Evolutionary conservation across 2,113 vertebrate genomes (phyloP), one percentile per base, ranked within the genome.

Genomic region (Hydrochoerus hydrochaeris): DNA sequence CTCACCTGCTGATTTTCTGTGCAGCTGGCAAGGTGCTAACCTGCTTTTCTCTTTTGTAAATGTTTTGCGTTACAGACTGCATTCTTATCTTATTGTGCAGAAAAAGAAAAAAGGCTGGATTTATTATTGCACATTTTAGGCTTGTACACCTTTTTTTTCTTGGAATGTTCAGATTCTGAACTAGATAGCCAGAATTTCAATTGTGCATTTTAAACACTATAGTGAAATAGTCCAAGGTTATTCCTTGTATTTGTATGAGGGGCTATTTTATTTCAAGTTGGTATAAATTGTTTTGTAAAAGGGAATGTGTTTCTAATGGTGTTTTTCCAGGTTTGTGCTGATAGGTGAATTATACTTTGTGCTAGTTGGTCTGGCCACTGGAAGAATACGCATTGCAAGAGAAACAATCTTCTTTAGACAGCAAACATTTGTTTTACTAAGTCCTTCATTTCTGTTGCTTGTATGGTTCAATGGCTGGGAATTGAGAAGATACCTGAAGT

Each of bases 181-280:
- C 97, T 91, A 95, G 98, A 94, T 95, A 85, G 95, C 52, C 49
- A 54, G 95, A 98, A 97, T 91, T 98, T 97, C 92, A 98, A 97
- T 97, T 98, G 94, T 97, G 98, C 94, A 98, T 98, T 98, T 98
- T 98, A 98, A 97, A 96, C 98, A 98, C 98, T 96, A 57, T 57
- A 71, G 32, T 84, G 86, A 58, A 95, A 71, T 95, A 62, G 94
- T 85, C 83, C 69, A 92, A 83, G 95, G 71, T 67, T 57, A 77
- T 97, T 80, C 87, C 80, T 86, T 63, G 91, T 89, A 32, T 41
- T 94, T 95, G 93, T 85, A 73, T 86, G 0, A 44, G 69, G 92
- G 46, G 4, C 10, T 89, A 77, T 94, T 95, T 93, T 41, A 28
- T 24, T 82, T 90, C 46, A 5, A 22, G 90, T 78, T 46, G 58